Base-by-base conservation (phyloP, 2,797 vertebrate species). In the Megalops cyprinoides region DNA sequence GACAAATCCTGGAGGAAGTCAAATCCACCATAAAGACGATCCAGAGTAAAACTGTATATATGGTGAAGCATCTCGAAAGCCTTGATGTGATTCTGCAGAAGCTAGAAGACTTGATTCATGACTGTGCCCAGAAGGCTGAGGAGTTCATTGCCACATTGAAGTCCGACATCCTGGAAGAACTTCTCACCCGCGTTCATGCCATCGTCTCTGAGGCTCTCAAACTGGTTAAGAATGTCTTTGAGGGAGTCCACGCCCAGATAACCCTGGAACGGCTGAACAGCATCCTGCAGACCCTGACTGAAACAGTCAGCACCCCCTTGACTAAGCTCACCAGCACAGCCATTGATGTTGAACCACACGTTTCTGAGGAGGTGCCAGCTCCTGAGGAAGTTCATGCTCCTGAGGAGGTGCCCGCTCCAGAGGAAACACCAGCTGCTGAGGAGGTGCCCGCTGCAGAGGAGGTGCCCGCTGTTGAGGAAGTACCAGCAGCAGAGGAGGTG, bases 51-150 rank as follows among this genome's bases (percentile, higher is more conserved):
- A 7, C 90, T 49, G 90, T 92, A 77, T 78, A 88, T 15, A 83
- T 87, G 79, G 87, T 95, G 83, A 87, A 88, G 85, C 76, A 89
- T 42, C 86, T 96, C 77, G 91, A 93, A 73, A 95, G 89, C 60
- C 87, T 94, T 87, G 94, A 95, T 87, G 90, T 86, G 51, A 90
- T 91, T 81, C 88, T 98, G 65, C 91, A 81, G 79, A 82, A 93
- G 58, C 86, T 96, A 10, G 90, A 92, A 79, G 78, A 89, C 28
- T 76, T 87, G 77, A 79, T 94, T 25, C 89, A 94, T 71, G 74
- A 80, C 20, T 3, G 89, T 82, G 94, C 95, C 83, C 89, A 94
- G 44, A 87, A 89, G 77, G 48, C 89, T 76, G 92, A 96, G 90
- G 83, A 90, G 83, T 78, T 89, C 44, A 83, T 96, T 79, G 92